Base-by-base conservation (phyloP, 1,140 invertebrate species). In the Mizuhopecten yessoensis region DNA sequence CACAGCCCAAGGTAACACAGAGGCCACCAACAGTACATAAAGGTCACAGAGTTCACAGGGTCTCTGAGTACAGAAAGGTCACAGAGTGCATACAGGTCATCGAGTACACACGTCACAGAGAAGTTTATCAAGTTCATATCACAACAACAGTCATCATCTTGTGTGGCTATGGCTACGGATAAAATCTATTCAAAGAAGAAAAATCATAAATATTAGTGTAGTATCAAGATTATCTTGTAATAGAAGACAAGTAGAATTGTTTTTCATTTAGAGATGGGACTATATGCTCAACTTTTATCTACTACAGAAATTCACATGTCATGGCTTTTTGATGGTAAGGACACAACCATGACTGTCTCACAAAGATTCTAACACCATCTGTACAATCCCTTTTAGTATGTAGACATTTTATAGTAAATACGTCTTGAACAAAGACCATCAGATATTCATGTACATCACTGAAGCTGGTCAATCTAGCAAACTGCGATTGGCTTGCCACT, bases 1-100 rank as follows among this genome's bases (percentile, higher is more conserved):
- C 92, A 17, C 87, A 45, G 29, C 90, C 92, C 13, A 89, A 45
- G 86, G 86, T 87, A 49, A 86, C 36, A 87, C 42, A 34, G 29
- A 75, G 34, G 33, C 34, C 88, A 49, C 20, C 88, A 89, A n/a
- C n/a, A 45, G 49, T 57, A 57, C 34, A 33, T 5, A 75, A 15
- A 34, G 39, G 36, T 49, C 33, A 49, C 29, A 17, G 20, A 49
- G 34, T 57, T 2, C 45, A 57, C 45, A 57, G 17, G 23, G 45
- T 57, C 45, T 3, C 45, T 9, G 45, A 57, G 23, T 57, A 17
- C 45, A 57, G 9, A 57, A n/a, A 57, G 33, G 29, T 49, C 88
- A 45, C 34, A 34, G 42, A 42, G 45, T 49, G 29, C 33, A 42
- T 34, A 33, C 10, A 17, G 39, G 13, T 29, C 17, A 49, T 9